A percentile compares a stretch with the other conserved stretches of the same genome.
Evolutionary conservation across 1,140 invertebrate genomes (phyloP).

Genomic region (Chironomus tepperi): DNA sequence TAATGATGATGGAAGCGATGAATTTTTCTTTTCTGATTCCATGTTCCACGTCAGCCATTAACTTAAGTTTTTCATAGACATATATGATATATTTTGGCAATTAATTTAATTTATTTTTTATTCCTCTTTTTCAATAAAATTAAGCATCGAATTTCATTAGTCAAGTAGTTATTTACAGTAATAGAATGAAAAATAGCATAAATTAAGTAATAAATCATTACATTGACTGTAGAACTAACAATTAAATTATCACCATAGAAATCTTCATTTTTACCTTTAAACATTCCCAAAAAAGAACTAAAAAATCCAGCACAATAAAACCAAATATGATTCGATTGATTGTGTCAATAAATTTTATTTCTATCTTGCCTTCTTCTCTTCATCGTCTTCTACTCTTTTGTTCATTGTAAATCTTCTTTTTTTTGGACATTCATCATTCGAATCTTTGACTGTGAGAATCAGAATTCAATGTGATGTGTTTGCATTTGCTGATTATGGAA

Average conservation of each 20-base stretch:
- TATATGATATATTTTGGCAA: not conserved
- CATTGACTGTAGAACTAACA: not conserved
- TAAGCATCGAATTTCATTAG: not conserved
- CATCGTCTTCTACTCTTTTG: not conserved
- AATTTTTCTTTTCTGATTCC: not conserved
- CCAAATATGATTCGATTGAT: not conserved
- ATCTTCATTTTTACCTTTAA: not conserved
- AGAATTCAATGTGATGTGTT: too few species aligned
- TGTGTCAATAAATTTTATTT: constrained; percentile 14
- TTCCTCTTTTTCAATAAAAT: not conserved
- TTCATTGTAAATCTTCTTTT: not conserved
- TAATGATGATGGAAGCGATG: constrained; percentile 11
- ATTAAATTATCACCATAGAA: constrained; percentile 9
- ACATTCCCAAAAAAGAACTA: not conserved
- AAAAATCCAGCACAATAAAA: not conserved
- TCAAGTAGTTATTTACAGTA: not conserved
- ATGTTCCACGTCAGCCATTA: not conserved
- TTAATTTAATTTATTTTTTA: not conserved
- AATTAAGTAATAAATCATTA: not conserved
- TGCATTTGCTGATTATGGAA: too few species aligned
- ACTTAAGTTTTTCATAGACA: not conserved
- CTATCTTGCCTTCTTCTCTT: not conserved
- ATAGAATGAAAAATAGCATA: not conserved
- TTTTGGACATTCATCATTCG: constrained; percentile 1
- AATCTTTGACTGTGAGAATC: not conserved